Evolutionary conservation across 2,113 vertebrate genomes (phyloP), one percentile per base, ranked within the genome.

Genomic region (Callorhinus ursinus): DNA sequence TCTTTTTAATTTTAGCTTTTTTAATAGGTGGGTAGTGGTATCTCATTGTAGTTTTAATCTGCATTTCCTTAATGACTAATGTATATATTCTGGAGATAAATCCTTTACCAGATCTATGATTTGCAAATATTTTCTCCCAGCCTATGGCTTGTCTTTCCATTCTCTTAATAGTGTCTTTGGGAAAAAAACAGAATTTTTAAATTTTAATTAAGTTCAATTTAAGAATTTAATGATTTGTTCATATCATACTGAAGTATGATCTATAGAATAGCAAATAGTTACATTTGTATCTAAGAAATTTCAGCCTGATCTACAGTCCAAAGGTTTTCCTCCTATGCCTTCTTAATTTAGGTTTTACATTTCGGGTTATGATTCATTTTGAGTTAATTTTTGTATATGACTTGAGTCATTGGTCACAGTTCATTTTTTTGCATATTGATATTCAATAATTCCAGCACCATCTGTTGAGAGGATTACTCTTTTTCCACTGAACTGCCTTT

Each of bases 41-140:
- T 24, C 65, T 82, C 65, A 39, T 28, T 69, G 16, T 61, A 16
- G 84, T 26, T 67, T 87, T 87, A 36, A 88, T 88, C 49, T 49
- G 31, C 76, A 71, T 71, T 94, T 88, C 39, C 53, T 79, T 93
- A 77, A 83, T 89, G 12, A 82, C 65, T 82, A 71, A 82, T n/a
- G 19, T 26, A 9, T 76, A 39, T 7, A 46, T 51, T 51, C 28
- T 79, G 11, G 39, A 79, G 57, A 33, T 71, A 57, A 88, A 19
- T 77, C 69, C 28, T 90, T 84, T 84, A 93, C 77, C 74, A 87
- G 51, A 61, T 42, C 59, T 31, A 74, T 26, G 65, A 82, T 53
- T 82, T 51, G 53, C 33, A 72, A 82, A 63, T 82, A 81, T 77
- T 76, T 83, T 88, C 65, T 94, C 33, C 33, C 65, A 94, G 21